A percentile compares a stretch with the other conserved stretches of the same genome.
Evolutionary conservation across 1,140 invertebrate species (phyloP).

Genomic region (Odontomachus brunneus): DNA sequence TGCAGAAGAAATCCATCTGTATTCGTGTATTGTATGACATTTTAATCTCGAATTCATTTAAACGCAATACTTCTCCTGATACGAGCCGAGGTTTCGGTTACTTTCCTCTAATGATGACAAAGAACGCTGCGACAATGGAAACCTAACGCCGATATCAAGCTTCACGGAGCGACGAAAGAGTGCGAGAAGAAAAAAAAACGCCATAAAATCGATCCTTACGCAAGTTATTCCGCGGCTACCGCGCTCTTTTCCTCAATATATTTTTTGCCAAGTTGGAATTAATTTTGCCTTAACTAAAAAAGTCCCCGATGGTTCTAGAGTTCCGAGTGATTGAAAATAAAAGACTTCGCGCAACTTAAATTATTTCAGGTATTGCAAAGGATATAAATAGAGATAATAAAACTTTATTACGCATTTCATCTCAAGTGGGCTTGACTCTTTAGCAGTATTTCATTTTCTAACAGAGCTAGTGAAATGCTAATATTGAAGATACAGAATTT

Average conservation of each 20-base stretch:
- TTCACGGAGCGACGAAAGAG: constrained; percentile 3
- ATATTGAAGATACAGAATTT: constrained; percentile 15
- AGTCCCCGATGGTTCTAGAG: neutral
- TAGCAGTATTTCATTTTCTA: neutral
- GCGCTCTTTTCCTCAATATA: neutral
- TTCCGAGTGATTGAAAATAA: constrained; percentile 26
- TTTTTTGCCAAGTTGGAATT: neutral
- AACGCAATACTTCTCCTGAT: constrained; percentile 2
- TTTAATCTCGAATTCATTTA: neutral
- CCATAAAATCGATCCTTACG: neutral
- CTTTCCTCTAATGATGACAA: constrained; percentile 13
- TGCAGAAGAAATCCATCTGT: constrained; percentile 10
- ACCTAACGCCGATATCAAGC: neutral
- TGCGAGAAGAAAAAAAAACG: constrained; percentile 1
- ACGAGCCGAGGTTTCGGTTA: neutral
- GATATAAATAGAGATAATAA: neutral
- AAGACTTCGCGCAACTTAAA: constrained; percentile 25
- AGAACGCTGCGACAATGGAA: neutral
- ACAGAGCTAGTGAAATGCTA: neutral
- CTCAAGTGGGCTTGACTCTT: constrained; percentile 12
- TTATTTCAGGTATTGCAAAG: neutral
- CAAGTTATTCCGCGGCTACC: neutral
- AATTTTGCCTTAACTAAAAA: neutral
- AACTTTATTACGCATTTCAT: constrained; percentile 13
- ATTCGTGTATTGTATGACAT: neutral